Evolutionary conservation across 2,113 vertebrate genomes (phyloP).

Genomic region (Tympanuchus pallidicinctus): DNA sequence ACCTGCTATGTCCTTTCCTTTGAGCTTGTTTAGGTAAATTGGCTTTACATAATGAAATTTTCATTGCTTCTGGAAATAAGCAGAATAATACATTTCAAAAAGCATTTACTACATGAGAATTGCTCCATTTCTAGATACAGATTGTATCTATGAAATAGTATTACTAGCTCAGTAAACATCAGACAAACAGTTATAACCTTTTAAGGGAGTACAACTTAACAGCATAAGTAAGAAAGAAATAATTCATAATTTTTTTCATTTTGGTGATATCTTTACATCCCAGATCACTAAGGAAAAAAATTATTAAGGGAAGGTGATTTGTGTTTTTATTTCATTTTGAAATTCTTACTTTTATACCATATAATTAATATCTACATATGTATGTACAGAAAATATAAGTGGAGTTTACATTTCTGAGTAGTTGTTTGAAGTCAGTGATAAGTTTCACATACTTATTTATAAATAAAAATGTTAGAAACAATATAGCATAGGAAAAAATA

Average conservation of each 20-base stretch:
- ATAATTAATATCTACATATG: background rate
- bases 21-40: conserved; percentile 22
- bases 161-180: background rate
- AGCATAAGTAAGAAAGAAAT: background rate
- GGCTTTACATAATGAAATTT: conserved; percentile 5
- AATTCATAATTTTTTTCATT: background rate
- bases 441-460: background rate
- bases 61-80: conserved; percentile 19
- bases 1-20: background rate
- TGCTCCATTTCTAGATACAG: background rate
- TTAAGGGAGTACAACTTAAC: background rate
- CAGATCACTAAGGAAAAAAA: background rate
- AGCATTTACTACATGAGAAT: background rate
- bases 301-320: background rate
- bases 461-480: background rate
- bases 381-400: background rate
- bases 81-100: background rate
- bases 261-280: background rate
- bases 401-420: background rate
- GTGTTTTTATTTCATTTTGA: background rate
- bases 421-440: background rate
- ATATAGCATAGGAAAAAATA: background rate
- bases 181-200: background rate
- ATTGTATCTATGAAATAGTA: background rate
- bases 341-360: background rate